Evolutionary conservation across 2,888 invertebrate genomes (phyloP).

Genomic region (Blastobasis lacticolella): DNA sequence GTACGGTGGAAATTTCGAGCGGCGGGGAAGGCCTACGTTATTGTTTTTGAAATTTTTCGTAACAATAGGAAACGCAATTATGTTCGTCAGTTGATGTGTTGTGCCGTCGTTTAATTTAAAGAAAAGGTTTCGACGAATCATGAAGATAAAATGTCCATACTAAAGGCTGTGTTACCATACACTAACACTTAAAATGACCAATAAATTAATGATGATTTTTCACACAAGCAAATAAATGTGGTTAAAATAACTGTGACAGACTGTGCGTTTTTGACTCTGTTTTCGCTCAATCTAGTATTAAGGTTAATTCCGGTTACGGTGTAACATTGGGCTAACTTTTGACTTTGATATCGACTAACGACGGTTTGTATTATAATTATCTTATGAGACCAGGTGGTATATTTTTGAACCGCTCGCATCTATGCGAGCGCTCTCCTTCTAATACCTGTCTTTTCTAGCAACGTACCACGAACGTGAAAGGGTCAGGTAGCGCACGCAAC

Average conservation of each 20-base stretch:
- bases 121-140: no score
- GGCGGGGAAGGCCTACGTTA: conserved; percentile 23
- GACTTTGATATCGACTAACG: not conserved
- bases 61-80: no score
- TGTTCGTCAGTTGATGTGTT: no score
- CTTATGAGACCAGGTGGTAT: no score
- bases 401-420: no score
- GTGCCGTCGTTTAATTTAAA: no score
- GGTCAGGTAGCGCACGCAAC: no score
- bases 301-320: conserved; percentile 20
- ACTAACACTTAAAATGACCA: conserved; percentile 19
- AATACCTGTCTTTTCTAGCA: no score
- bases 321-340: conserved; percentile 14
- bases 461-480: no score
- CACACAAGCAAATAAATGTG: conserved; percentile 21
- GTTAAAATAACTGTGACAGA: conserved; percentile 15
- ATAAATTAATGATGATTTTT: conserved; percentile 16
- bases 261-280: conserved; percentile 32
- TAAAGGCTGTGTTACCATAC: conserved; percentile 28
- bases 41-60: conserved; percentile 3
- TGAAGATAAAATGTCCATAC: conserved; percentile 17
- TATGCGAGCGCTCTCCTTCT: no score
- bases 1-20: conserved; percentile 12
- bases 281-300: conserved; percentile 52
- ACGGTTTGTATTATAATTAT: no score